Evolutionary conservation across 2,113 vertebrate genomes (phyloP), one percentile per base, ranked within the genome.

Genomic region (Eretmochelys imbricata): DNA sequence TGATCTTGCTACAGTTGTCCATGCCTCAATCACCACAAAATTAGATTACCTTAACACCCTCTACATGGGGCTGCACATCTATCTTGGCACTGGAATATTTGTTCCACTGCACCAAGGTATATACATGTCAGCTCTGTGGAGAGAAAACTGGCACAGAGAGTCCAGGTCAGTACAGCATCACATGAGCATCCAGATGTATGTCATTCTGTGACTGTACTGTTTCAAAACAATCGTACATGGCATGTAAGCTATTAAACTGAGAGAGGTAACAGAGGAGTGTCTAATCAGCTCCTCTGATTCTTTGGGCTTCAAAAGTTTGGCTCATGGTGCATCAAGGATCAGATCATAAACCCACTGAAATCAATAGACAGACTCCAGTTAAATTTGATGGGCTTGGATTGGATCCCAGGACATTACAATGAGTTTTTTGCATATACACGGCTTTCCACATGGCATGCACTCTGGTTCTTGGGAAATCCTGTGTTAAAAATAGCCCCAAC

Each of bases 361-460:
- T 87, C 59, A 20, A 82, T 53, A 91, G 91, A 88, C 62, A 93
- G 95, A 93, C 76, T 96, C 83, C 35, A 88, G 95, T 90, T 90
- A 69, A 86, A 93, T 95, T 91, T 89, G 94, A 94, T 96, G 90
- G 78, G 51, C 85, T 93, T 89, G 90, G 90, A 88, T 91, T 97
- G 91, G 80, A 94, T 86, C 82, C 93, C 24, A 82, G 82, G 89
- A 84, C 35, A 90, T 94, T 95, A 69, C 54, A 78, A 72, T 93
- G 86, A 89, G 59, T 94, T 96, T 97, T 91, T 65, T 95, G 38
- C 82, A 75, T 84, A 53, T 54, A 75, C 5, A 10, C 27, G 88
- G 35, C 80, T 90, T 94, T 89, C 93, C 85, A 89, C 88, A 84
- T 84, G 2, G 51, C 84, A 94, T 91, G 82, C 4, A 25, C 96